A percentile compares a stretch with the other conserved stretches of the same genome.
phyloP scores from a whole-genome alignment of 2,113 vertebrate species.

The Kryptolebias marmoratus region DNA sequence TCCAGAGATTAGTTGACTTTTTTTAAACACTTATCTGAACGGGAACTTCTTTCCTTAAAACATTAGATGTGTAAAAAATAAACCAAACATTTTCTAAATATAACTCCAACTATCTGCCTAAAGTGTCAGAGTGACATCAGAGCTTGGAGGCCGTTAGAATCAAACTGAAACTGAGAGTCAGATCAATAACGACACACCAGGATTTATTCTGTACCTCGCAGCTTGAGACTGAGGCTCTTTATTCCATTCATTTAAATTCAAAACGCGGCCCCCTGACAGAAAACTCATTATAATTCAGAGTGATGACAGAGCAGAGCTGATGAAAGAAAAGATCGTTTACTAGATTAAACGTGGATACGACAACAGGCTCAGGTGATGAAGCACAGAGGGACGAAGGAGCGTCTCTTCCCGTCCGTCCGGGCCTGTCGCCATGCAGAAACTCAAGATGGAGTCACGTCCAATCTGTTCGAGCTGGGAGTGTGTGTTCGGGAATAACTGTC shows the following conservation, averaged over 20 bases:
- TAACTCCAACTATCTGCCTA: neutral
- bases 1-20: neutral
- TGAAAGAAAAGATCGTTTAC: slow-evolving; percentile 45
- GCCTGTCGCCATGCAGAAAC: slow-evolving; percentile 5
- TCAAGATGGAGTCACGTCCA: too few relatives aligned
- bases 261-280: slow-evolving; percentile 28
- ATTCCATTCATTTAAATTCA: slow-evolving; percentile 41
- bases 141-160: neutral
- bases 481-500: too few relatives aligned
- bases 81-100: neutral
- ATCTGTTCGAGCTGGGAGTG: too few relatives aligned
- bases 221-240: neutral
- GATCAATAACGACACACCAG: slow-evolving; percentile 13
- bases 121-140: neutral
- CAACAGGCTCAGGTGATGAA: slow-evolving; percentile 20
- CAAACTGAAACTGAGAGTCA: neutral
- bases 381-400: slow-evolving; percentile 3
- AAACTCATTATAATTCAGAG: slow-evolving; percentile 49
- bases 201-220: slow-evolving; percentile 19
- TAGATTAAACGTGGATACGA: slow-evolving; percentile 33
- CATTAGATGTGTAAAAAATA: neutral
- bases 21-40: neutral
- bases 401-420: neutral
- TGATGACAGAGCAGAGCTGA: slow-evolving; percentile 39
- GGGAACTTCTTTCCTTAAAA: neutral